These are phyloP conservation scores for Zaprionus tsacasi DNA, from an alignment of 1,140 invertebrate genomes.

Conservation along the genomic window DNA sequence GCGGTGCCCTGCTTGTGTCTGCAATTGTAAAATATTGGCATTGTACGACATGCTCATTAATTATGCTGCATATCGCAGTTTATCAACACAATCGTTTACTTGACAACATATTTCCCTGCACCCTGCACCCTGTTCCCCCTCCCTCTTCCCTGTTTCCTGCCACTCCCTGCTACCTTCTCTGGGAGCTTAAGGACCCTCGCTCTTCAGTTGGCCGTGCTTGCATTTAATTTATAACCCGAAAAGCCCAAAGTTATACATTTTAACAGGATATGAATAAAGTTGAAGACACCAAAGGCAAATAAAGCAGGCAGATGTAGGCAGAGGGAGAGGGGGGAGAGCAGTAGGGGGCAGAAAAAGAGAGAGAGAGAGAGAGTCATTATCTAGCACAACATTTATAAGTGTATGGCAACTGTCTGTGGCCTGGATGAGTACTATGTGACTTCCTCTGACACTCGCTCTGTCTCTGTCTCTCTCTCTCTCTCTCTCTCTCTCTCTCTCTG, in stretches of 20 bases:
- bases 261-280: constrained; percentile 83
- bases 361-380: constrained; percentile 70
- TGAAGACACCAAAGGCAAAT: constrained; percentile 82
- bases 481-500: constrained; percentile 2
- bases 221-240: constrained; percentile 82
- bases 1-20: constrained; percentile 43
- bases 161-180: neutral
- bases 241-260: constrained; percentile 82
- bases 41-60: constrained; percentile 80
- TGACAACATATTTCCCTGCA: constrained; percentile 46
- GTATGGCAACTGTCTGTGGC: constrained; percentile 60
- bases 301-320: constrained; percentile 61
- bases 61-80: constrained; percentile 79
- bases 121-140: neutral
- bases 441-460: constrained; percentile 23
- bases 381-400: constrained; percentile 77
- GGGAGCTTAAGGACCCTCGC: constrained; percentile 21
- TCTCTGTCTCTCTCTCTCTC: constrained; percentile 12
- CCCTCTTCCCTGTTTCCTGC: no score
- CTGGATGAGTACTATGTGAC: constrained; percentile 37
- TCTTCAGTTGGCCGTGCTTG: constrained; percentile 39
- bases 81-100: constrained; percentile 80
- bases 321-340: neutral
- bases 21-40: constrained; percentile 77
- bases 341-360: no score